These are phyloP conservation scores for Pelecanoides urinatrix DNA, from an alignment of 2,113 vertebrate species.

Conservation along the genomic window DNA sequence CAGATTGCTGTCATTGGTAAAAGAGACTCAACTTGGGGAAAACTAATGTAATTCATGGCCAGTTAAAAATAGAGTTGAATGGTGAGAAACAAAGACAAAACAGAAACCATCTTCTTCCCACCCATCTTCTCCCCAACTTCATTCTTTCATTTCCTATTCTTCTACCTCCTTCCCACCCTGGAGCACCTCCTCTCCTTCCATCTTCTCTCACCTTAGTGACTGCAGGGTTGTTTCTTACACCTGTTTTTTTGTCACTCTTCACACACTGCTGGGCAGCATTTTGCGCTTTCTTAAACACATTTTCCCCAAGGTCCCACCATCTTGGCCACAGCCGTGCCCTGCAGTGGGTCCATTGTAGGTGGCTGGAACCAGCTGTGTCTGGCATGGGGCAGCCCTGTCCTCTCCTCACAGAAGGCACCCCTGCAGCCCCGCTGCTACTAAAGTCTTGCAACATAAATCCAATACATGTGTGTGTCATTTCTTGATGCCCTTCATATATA, in stretches of 20 bases:
- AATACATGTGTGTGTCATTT: not conserved
- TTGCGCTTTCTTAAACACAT: not conserved
- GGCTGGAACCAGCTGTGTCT: not conserved
- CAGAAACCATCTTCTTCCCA: not conserved
- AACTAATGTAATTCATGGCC: not conserved
- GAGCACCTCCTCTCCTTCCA: not conserved
- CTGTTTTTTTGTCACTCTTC: not conserved
- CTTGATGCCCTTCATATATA: not conserved
- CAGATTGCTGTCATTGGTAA: not conserved
- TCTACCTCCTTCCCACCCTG: not conserved
- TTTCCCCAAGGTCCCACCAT: not conserved
- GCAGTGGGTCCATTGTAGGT: not conserved
- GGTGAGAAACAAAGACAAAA: not conserved
- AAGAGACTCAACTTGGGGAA: not conserved
- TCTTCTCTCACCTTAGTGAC: not conserved
- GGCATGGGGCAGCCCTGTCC: rapidly evolving
- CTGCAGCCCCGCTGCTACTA: not conserved
- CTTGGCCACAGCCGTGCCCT: not conserved
- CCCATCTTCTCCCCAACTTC: not conserved
- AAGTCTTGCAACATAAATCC: not conserved
- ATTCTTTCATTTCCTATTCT: not conserved
- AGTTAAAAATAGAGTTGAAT: not conserved
- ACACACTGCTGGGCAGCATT: not conserved
- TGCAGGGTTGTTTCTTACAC: not conserved
- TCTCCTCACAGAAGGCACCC: not conserved